Conservation (phyloP, 2,113 vertebrate species). For the Ranitomeya imitator region DNA sequence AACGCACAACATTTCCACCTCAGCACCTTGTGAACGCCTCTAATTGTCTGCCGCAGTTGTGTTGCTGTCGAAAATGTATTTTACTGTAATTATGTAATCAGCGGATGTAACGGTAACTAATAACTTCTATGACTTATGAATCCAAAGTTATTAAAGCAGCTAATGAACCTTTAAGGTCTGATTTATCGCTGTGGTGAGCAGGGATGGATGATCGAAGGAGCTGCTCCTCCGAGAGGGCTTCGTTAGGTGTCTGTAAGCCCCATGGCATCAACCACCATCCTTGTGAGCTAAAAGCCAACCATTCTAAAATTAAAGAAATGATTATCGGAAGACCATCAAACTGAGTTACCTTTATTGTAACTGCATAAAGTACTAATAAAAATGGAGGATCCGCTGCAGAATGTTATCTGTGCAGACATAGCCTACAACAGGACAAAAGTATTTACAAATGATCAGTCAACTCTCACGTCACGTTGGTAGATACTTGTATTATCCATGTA, state of each 20-base stretch:
- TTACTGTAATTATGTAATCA: slow-evolving; percentile 62
- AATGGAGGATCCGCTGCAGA: not conserved
- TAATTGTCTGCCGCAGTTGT: slow-evolving; percentile 60
- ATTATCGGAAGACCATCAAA: too few species aligned
- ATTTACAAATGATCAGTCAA: too few species aligned
- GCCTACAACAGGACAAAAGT: too few species aligned
- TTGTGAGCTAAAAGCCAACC: not conserved
- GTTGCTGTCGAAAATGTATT: slow-evolving; percentile 60
- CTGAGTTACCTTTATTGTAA: not conserved
- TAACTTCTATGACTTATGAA: slow-evolving; percentile 59
- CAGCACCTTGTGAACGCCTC: slow-evolving; percentile 58
- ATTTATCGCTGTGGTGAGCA: slow-evolving; percentile 60
- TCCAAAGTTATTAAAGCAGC: slow-evolving; percentile 56
- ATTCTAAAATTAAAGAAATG: not conserved
- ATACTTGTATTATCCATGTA: too few species aligned
- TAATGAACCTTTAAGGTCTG: slow-evolving; percentile 64
- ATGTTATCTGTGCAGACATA: too few species aligned
- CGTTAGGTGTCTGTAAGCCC: not conserved
- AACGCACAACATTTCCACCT: slow-evolving; percentile 56
- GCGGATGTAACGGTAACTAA: slow-evolving; percentile 60
- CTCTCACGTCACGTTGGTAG: too few species aligned
- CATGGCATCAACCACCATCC: not conserved
- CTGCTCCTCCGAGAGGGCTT: not conserved
- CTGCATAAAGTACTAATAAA: not conserved
- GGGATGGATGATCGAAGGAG: slow-evolving; percentile 40